These are phyloP conservation scores for Adineta ricciae DNA, from an alignment of 2,888 invertebrate species.

Conservation along the genomic window DNA sequence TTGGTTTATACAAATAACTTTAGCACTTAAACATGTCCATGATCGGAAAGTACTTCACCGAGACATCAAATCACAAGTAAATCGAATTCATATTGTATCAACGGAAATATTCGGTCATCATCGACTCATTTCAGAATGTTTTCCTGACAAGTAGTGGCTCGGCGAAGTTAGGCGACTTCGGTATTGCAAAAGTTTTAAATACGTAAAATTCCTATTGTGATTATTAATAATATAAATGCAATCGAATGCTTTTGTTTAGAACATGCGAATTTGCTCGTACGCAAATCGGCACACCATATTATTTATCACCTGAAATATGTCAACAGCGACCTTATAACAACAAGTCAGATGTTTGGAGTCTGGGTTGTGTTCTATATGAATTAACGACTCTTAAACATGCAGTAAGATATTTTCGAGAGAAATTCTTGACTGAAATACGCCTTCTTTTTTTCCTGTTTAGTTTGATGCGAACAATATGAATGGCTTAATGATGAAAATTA, in stretches of 20 bases:
- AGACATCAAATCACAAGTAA: conserved; percentile 53
- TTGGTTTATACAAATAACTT: conserved; percentile 53
- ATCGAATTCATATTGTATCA: not conserved
- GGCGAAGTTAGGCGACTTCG: conserved; percentile 54
- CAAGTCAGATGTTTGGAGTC: conserved; percentile 54
- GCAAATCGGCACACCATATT: conserved; percentile 54
- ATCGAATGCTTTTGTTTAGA: conserved; percentile 36
- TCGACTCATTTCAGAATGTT: conserved; percentile 48
- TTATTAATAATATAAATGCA: not conserved
- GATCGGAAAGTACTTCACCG: conserved; percentile 53
- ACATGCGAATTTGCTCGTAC: conserved; percentile 53
- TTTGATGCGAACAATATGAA: conserved; percentile 54
- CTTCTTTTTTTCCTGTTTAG: conserved; percentile 39
- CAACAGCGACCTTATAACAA: conserved; percentile 54
- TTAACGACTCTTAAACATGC: conserved; percentile 53
- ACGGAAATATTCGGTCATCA: not conserved
- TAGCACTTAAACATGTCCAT: conserved; percentile 54
- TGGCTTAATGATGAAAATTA: conserved; percentile 52
- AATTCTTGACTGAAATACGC: not conserved
- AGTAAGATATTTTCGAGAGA: conserved; percentile 37
- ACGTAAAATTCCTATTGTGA: conserved; percentile 38
- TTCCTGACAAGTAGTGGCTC: conserved; percentile 50
- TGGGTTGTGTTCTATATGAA: conserved; percentile 54
- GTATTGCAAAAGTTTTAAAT: conserved; percentile 52
- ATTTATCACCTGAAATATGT: conserved; percentile 54